These are phyloP conservation scores for Dascillus cervinus DNA, from an alignment of 2,888 invertebrate genomes.

Conservation along the genomic window DNA sequence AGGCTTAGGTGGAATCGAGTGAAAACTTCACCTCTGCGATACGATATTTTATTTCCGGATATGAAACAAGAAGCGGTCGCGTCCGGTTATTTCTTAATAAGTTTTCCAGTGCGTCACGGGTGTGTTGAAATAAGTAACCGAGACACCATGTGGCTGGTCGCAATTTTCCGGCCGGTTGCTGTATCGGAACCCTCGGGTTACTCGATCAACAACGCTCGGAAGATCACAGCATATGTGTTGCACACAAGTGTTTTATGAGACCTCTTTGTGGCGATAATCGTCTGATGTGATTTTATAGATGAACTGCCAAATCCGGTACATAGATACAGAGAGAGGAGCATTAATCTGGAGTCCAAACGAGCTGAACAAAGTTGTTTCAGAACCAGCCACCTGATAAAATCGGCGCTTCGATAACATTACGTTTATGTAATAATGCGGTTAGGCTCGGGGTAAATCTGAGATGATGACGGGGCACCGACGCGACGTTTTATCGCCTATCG, in stretches of 20 bases:
- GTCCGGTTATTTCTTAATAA: conserved; percentile 6
- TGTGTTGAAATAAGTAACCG: conserved; percentile 16
- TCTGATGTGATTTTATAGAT: conserved; percentile 42
- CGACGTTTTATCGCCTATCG: conserved; percentile 3
- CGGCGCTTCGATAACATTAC: conserved; percentile 14
- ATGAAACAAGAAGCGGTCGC: conserved; percentile 6
- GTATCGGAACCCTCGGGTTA: conserved; percentile 29
- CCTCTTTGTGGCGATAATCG: conserved; percentile 34
- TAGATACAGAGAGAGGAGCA: conserved; percentile 26
- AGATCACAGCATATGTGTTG: conserved; percentile 35
- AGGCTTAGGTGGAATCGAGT: no score
- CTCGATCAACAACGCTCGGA: conserved; percentile 34
- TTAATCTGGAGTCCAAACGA: conserved; percentile 31
- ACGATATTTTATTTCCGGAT: no score
- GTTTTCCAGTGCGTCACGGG: conserved; percentile 4
- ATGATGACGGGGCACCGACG: conserved; percentile 12
- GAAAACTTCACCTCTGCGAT: no score
- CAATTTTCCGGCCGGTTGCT: conserved; percentile 36
- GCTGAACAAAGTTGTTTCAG: conserved; percentile 32
- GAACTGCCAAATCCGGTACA: conserved; percentile 31
- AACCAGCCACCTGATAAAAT: conserved; percentile 15
- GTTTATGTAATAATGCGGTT: conserved; percentile 13
- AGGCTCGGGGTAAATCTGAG: conserved; percentile 5
- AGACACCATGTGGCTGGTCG: conserved; percentile 29
- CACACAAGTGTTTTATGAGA: conserved; percentile 20